These are phyloP conservation scores for Drosophila testacea DNA, from an alignment of 2,888 invertebrate species.

Conservation along the genomic window DNA sequence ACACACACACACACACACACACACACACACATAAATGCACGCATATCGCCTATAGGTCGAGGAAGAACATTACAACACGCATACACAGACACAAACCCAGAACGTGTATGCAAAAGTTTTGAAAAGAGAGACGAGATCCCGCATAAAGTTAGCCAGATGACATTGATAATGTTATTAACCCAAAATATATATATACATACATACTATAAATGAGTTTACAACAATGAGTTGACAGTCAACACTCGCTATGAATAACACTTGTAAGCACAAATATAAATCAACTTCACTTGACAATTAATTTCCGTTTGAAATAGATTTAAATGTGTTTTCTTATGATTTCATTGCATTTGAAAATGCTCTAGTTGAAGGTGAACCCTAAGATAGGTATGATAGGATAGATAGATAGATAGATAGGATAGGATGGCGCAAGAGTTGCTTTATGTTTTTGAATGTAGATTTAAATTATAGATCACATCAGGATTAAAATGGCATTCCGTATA, in stretches of 20 bases:
- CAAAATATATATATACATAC: conserved; percentile 26
- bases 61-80: conserved; percentile 21
- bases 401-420: too few relatives aligned
- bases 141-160: conserved; percentile 54
- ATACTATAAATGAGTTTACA: background rate
- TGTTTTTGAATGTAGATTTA: too few relatives aligned
- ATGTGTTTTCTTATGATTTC: background rate
- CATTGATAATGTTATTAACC: conserved; percentile 68
- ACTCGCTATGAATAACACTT: background rate
- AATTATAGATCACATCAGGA: too few relatives aligned
- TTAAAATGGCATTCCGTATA: too few relatives aligned
- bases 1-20: conserved; percentile 23
- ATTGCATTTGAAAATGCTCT: too few relatives aligned
- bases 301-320: background rate
- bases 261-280: background rate
- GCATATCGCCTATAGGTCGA: conserved; percentile 15
- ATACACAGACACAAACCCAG: conserved; percentile 32
- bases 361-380: too few relatives aligned
- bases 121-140: conserved; percentile 8
- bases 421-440: too few relatives aligned
- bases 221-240: background rate
- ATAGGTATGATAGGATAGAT: too few relatives aligned
- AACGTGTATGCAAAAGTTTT: conserved; percentile 11
- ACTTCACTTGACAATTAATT: background rate
- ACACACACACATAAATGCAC: background rate